Base-by-base conservation (phyloP, 2,113 vertebrate species). In the Crotalus tigris region DNA sequence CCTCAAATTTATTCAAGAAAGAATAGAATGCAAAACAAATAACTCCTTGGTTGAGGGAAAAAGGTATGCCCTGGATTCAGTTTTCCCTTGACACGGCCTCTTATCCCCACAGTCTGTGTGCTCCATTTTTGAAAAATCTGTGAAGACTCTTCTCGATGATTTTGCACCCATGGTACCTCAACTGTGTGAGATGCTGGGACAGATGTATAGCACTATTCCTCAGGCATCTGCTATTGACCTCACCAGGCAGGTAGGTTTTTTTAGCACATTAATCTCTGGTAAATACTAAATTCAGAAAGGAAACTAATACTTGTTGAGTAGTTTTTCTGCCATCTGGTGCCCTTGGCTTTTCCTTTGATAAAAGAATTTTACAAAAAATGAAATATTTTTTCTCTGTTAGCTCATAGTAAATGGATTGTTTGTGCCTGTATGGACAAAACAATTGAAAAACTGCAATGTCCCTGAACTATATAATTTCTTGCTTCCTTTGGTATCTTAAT, bases 151-250 rank as follows among this genome's bases (percentile, higher is more conserved):
- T 8, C 97, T 99, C 69, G 99, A 99, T 93, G 99, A 99, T 92
- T 99, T 99, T 97, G 98, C 99, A 54, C 99, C 99, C 92, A 99
- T 99, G 99, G 99, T 99, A 87, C 98, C 99, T 95, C 99, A 99
- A 97, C 98, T 99, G 53, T 99, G 99, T 57, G 99, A 99, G 97
- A 99, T 99, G 99, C 98, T 99, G 91, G 99, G 99, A 12, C 99
- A 99, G 98, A 99, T 99, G 99, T 99, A 99, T 97, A 99, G 99
- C 97, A 99, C 99, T n/a, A 99, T 99, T 93, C 99, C 99, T 75
- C 99, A 99, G 97, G 99, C 99, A 85, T 99, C 99, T 26, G 99
- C 99, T 54, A 98, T 99, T 10, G 99, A 99, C 96, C 98, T 99
- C 94, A 99, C 99, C 39, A 98, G 99, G 93, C 99, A 99, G 99